Conservation (phyloP, 2,797 vertebrate species). For the Euphonia xanthogaster region DNA sequence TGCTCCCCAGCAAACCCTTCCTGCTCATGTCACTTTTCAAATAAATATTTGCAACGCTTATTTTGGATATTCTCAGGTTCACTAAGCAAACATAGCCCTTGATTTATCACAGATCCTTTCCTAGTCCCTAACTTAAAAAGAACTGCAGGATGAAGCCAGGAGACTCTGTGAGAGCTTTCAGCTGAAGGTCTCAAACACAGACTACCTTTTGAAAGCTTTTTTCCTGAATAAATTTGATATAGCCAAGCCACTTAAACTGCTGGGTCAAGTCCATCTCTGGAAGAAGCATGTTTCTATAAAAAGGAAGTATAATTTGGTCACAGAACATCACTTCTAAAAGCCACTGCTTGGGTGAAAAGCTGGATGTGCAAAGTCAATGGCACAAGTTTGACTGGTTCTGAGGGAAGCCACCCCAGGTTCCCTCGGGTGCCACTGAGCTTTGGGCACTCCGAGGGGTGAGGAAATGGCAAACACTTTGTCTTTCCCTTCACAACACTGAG, state of each 20-base stretch:
- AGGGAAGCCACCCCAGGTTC: neutral
- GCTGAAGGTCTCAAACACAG: slow-evolving; percentile 5
- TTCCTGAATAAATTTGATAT: slow-evolving; percentile 26
- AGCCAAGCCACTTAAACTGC: slow-evolving; percentile 26
- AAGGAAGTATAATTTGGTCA: neutral
- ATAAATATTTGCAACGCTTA: slow-evolving; percentile 65
- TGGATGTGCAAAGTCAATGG: neutral
- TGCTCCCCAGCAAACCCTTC: neutral
- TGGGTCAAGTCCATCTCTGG: slow-evolving; percentile 1
- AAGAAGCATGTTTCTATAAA: slow-evolving; percentile 6
- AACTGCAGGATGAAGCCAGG: neutral
- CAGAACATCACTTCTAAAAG: slow-evolving; percentile 19
- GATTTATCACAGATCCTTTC: slow-evolving; percentile 55
- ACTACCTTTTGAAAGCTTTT: slow-evolving; percentile 1
- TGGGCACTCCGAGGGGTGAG: neutral
- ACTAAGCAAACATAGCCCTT: slow-evolving; percentile 19
- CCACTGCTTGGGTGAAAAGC: neutral
- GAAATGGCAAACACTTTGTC: neutral
- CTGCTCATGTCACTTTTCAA: slow-evolving; percentile 58
- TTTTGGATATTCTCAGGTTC: slow-evolving; percentile 56
- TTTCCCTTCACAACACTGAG: neutral
- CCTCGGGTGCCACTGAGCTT: neutral
- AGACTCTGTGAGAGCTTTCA: neutral
- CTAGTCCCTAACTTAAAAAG: slow-evolving; percentile 2
- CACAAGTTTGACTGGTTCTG: neutral